phyloP scores from a whole-genome alignment of 2,888 invertebrate species.

The Zaprionus bogoriensis region DNA sequence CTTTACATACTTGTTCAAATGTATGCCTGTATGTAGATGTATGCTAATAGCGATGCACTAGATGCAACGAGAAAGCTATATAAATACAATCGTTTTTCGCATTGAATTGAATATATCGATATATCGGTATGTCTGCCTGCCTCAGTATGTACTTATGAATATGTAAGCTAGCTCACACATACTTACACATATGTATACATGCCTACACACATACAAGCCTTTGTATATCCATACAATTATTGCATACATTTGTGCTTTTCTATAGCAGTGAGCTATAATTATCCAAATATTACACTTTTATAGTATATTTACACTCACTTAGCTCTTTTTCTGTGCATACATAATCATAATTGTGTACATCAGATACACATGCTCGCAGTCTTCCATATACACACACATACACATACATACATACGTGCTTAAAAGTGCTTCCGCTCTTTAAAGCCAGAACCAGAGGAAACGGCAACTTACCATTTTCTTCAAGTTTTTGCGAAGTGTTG shows the following conservation, averaged over 20 bases:
- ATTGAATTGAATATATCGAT: background rate
- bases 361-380: background rate
- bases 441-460: constrained; percentile 1
- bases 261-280: background rate
- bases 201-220: background rate
- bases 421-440: background rate
- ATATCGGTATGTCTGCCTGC: background rate
- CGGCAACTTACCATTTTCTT: constrained; percentile 39
- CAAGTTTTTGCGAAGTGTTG: constrained; percentile 5
- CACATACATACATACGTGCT: constrained; percentile 7
- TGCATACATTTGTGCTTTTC: background rate
- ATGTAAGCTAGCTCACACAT: background rate
- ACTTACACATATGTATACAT: background rate
- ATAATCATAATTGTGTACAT: background rate
- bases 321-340: too few species aligned
- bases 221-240: background rate
- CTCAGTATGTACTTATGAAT: too few species aligned
- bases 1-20: too few species aligned
- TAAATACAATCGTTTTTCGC: background rate
- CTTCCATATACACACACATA: background rate
- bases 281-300: background rate
- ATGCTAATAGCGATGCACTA: background rate
- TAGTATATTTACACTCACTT: too few species aligned
- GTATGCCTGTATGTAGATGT: too few species aligned
- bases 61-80: too few species aligned